Evolutionary conservation across 2,797 vertebrate genomes (phyloP).

Genomic region (Tauraco hartlaubi): DNA sequence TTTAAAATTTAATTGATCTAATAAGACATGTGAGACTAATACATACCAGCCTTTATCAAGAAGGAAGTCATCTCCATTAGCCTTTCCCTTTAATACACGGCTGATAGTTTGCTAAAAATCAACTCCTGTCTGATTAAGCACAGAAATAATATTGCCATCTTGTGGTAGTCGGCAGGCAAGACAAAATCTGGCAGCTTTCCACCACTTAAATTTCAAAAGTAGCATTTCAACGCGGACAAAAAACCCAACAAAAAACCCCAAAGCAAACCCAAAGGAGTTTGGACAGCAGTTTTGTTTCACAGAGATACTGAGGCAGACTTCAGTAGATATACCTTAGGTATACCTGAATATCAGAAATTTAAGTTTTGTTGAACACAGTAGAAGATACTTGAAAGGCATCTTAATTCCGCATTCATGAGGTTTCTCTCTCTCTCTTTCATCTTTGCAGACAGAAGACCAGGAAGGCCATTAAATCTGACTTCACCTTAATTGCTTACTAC

Average conservation of each 20-base stretch:
- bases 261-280: background rate
- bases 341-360: background rate
- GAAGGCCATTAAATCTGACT: background rate
- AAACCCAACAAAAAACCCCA: background rate
- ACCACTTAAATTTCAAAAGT: background rate
- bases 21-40: background rate
- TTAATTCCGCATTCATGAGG: background rate
- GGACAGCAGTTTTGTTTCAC: background rate
- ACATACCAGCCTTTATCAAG: background rate
- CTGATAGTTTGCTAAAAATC: background rate
- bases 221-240: background rate
- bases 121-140: background rate
- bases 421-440: background rate
- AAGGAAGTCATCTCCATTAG: background rate
- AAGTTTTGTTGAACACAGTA: background rate
- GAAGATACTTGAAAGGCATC: background rate
- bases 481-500: background rate
- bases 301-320: background rate
- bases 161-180: background rate
- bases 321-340: background rate
- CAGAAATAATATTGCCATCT: slow-evolving; percentile 43
- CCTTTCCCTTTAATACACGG: background rate
- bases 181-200: background rate
- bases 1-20: background rate
- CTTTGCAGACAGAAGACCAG: background rate